A percentile compares a stretch with the other conserved stretches of the same genome.
phyloP scores from a whole-genome alignment of 2,888 invertebrate genomes.

The Lasius fuliginosus region DNA sequence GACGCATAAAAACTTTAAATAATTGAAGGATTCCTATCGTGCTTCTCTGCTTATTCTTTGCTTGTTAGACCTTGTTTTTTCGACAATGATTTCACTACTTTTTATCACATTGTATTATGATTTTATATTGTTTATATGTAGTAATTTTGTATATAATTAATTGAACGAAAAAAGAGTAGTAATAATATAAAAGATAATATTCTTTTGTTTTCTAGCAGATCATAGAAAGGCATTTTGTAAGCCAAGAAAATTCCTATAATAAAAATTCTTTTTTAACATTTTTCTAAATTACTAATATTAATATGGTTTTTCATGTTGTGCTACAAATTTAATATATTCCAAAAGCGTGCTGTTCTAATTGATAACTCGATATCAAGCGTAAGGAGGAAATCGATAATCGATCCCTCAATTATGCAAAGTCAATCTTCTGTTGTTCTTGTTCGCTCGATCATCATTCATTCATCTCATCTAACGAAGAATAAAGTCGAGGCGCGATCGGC shows the following conservation, averaged over 20 bases:
- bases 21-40: not conserved
- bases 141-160: too few species aligned
- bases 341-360: too few species aligned
- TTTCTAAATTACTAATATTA: not conserved
- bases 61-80: not conserved
- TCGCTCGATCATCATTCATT: conserved; percentile 32
- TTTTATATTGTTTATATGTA: not conserved
- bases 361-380: conserved; percentile 4
- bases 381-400: conserved; percentile 25
- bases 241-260: not conserved
- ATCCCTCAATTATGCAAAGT: conserved; percentile 31
- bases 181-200: not conserved
- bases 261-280: not conserved
- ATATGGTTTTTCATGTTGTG: not conserved
- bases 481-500: conserved; percentile 33
- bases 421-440: conserved; percentile 1
- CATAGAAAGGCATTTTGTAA: not conserved
- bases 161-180: not conserved
- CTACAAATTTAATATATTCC: conserved; percentile 26
- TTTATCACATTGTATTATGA: not conserved
- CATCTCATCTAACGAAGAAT: conserved; percentile 21
- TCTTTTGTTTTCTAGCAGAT: not conserved
- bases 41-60: not conserved
- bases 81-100: not conserved
- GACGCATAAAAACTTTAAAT: not conserved